phyloP scores from a whole-genome alignment of 2,113 vertebrate species.

The Willisornis vidua region DNA sequence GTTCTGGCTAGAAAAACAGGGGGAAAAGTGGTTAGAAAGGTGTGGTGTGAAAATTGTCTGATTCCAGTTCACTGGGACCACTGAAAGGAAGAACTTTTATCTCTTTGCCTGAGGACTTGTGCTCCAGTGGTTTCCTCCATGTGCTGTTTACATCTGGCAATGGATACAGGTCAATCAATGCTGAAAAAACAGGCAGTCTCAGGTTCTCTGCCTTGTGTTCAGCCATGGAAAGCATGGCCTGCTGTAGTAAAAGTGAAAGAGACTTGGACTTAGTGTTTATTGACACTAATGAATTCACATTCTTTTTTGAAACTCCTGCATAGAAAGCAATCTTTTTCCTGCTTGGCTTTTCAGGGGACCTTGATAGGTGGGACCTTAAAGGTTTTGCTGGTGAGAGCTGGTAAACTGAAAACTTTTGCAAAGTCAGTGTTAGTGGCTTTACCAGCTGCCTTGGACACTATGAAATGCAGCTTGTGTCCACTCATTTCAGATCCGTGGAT shows the following conservation, averaged over 20 bases:
- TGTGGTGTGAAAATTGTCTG: neutral
- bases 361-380: neutral
- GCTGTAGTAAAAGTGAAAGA: neutral
- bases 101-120: accelerated
- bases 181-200: neutral
- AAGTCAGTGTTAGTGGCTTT: neutral
- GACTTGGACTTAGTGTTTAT: neutral
- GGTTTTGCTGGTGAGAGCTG: neutral
- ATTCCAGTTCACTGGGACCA: neutral
- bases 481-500: neutral
- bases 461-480: neutral
- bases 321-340: neutral
- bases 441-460: neutral
- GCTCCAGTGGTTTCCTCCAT: neutral
- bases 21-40: neutral
- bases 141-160: neutral
- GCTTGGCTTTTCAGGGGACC: neutral
- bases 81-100: neutral
- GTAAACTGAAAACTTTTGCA: neutral
- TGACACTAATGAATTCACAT: neutral
- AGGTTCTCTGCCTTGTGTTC: neutral
- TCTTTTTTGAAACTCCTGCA: neutral
- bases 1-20: neutral
- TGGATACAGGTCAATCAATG: neutral
- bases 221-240: neutral